Percentiles rank a stretch among this genome's conserved stretches.
Conservation (phyloP, 2,888 invertebrate species). For the Heteromurus nitidus region DNA sequence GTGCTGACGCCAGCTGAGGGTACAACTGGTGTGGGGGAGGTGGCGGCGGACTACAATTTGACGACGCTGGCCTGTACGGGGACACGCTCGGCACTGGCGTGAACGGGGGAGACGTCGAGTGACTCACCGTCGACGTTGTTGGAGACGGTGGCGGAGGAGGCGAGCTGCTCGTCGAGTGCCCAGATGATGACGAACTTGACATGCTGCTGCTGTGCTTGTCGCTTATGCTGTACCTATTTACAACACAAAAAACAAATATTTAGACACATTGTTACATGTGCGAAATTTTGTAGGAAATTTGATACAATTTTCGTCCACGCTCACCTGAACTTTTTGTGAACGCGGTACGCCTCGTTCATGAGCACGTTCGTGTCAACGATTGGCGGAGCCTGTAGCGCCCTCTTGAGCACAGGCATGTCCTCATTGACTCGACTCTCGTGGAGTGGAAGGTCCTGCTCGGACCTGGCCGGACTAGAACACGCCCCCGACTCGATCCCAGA, state of each 20-base stretch:
- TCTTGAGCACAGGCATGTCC: slow-evolving; percentile 95
- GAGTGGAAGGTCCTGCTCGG: slow-evolving; percentile 66
- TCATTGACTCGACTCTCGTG: slow-evolving; percentile 76
- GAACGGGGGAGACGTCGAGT: slow-evolving; percentile 4
- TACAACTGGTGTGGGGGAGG: slow-evolving; percentile 76
- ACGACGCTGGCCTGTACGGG: slow-evolving; percentile 23
- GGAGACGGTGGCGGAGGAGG: slow-evolving; percentile 77
- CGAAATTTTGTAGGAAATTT: too few species aligned
- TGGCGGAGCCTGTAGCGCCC: slow-evolving; percentile 93
- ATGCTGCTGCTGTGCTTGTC: slow-evolving; percentile 57
- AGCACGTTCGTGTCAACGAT: slow-evolving; percentile 91
- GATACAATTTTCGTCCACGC: background rate
- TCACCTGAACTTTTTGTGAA: slow-evolving; percentile 92
- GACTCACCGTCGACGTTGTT: slow-evolving; percentile 37
- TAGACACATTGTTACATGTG: background rate
- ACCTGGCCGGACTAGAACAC: slow-evolving; percentile 84
- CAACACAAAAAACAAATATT: background rate
- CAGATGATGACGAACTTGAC: slow-evolving; percentile 48
- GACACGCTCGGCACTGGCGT: slow-evolving; percentile 4
- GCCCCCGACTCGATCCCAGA: slow-evolving; percentile 95
- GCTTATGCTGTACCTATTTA: slow-evolving; percentile 29
- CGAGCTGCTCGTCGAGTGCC: slow-evolving; percentile 77
- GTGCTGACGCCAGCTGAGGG: slow-evolving; percentile 72
- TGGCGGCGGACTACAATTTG: slow-evolving; percentile 33
- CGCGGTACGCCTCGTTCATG: slow-evolving; percentile 96